A percentile compares a stretch with the other conserved stretches of the same genome.
These are phyloP conservation scores for Linnaemya vulpina DNA, from an alignment of 2,888 invertebrate genomes.

Conservation along the genomic window DNA sequence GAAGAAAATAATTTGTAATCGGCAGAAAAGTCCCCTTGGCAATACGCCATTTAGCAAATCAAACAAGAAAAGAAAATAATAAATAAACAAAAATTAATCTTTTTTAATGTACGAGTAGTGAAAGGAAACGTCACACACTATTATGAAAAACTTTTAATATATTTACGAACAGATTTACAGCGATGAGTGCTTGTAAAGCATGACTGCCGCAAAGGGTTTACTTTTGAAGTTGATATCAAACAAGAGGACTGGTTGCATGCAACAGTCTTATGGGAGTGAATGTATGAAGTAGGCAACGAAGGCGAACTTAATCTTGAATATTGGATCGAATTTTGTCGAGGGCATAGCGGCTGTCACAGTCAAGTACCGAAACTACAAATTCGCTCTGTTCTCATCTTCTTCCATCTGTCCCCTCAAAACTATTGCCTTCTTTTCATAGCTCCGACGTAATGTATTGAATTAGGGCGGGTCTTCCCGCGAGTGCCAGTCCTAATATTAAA, in stretches of 20 bases:
- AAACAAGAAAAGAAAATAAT: neutral
- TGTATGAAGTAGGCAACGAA: too few relatives aligned
- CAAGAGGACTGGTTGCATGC: neutral
- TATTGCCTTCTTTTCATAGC: neutral
- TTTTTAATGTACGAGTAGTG: constrained; percentile 24
- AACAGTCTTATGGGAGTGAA: neutral
- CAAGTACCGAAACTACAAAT: too few relatives aligned
- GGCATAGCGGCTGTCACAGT: too few relatives aligned
- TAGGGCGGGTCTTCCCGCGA: too few relatives aligned
- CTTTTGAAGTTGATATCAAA: neutral
- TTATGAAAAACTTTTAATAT: constrained; percentile 20
- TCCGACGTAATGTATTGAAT: too few relatives aligned
- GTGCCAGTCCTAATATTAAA: too few relatives aligned
- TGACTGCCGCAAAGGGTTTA: neutral
- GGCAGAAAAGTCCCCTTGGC: constrained; percentile 34
- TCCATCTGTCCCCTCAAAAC: too few relatives aligned
- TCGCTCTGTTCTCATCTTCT: too few relatives aligned
- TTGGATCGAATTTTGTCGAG: too few relatives aligned
- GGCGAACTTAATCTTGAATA: too few relatives aligned
- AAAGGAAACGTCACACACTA: constrained; percentile 35
- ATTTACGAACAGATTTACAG: constrained; percentile 12
- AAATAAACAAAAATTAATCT: constrained; percentile 34
- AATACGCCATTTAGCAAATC: constrained; percentile 30
- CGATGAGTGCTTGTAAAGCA: constrained; percentile 1
- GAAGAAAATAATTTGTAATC: constrained; percentile 37